Base-by-base conservation (phyloP, 2,797 vertebrate genomes). In the Neopelma chrysocephalum region DNA sequence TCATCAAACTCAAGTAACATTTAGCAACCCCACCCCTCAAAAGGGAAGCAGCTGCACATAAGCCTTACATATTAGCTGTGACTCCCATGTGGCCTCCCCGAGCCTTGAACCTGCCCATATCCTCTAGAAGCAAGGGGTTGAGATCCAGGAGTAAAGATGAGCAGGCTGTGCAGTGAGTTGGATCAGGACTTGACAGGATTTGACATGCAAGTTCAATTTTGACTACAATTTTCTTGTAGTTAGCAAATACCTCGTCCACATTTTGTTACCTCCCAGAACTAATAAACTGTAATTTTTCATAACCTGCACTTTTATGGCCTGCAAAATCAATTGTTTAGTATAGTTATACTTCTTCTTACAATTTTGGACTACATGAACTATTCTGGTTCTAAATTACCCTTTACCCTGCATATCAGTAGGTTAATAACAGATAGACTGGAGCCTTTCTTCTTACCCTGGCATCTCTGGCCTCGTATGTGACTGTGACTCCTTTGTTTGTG, bases 381-480 rank as follows among this genome's bases (percentile, higher is more conserved):
- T 65, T 79, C n/a, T 5, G 12, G 58, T 60, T 48, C 26, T 45
- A 48, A 68, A 64, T 17, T 32, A 64, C 18, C 22, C n/a, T 69
- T 57, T 51, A 36, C 8, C 21, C 29, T 47, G 15, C 8, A 0
- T 13, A 45, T 32, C 51, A 10, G 17, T 15, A 53, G 34, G 22
- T 68, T 84, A 40, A 60, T 27, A 45, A 15, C 10, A 34, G n/a
- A 21, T 0, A 65, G 10, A 42, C 22, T 11, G 14, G 8, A 73
- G 48, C 56, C 31, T 26, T 76, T 43, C 53, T 71, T 53, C 71
- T 27, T 53, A 65, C 5, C 42, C 34, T 32, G n/a, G 79, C 29
- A 36, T 26, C 43, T 26, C 31, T 10, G 60, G 54, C 58, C 60
- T 31, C 17, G 0, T 6, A 2, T 0, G 6, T 18, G 47, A 31